Conservation (phyloP, 2,888 invertebrate genomes). For the Hypomecis punctinalis region DNA sequence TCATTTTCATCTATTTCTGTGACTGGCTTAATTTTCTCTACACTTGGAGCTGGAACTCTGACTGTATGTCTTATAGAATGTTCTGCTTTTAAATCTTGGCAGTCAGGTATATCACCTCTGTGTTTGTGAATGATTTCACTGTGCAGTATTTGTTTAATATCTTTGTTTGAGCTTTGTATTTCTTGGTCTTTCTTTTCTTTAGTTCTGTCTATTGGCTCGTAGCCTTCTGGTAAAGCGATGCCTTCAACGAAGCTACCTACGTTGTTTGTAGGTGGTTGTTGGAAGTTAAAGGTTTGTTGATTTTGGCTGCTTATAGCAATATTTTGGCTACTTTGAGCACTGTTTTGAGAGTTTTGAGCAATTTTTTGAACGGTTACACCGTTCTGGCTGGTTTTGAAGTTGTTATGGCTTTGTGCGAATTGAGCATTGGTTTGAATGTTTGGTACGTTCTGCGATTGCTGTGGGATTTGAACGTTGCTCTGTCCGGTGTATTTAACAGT, state of each 20-base stretch:
- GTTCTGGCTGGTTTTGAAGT: slow-evolving; percentile 1
- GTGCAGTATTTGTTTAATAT: slow-evolving; percentile 52
- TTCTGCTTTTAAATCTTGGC: slow-evolving; percentile 70
- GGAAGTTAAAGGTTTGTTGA: slow-evolving; percentile 34
- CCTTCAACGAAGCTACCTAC: slow-evolving; percentile 58
- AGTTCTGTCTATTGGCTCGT: slow-evolving; percentile 72
- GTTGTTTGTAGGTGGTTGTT: slow-evolving; percentile 40
- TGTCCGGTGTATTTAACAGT: slow-evolving; percentile 6
- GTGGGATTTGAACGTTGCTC: slow-evolving; percentile 19
- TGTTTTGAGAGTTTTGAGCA: slow-evolving; percentile 26
- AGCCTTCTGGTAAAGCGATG: slow-evolving; percentile 71
- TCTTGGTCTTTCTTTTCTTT: slow-evolving; percentile 62
- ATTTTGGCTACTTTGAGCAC: slow-evolving; percentile 32
- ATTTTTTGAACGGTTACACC: slow-evolving; percentile 21
- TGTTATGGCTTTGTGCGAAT: slow-evolving; percentile 14
- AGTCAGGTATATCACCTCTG: slow-evolving; percentile 65
- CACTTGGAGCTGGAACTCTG: slow-evolving; percentile 67
- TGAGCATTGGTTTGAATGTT: slow-evolving; percentile 25
- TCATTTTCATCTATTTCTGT: slow-evolving; percentile 83
- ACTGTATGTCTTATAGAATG: slow-evolving; percentile 75
- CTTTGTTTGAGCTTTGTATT: slow-evolving; percentile 57
- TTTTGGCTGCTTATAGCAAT: slow-evolving; percentile 22
- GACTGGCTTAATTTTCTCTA: slow-evolving; percentile 59
- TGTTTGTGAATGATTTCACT: slow-evolving; percentile 54
- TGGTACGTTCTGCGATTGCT: slow-evolving; percentile 19